These are phyloP conservation scores for Chironex yamaguchii DNA, from an alignment of 30 jellyfish, hydroid and myxozoan genomes.

Conservation along the genomic window DNA sequence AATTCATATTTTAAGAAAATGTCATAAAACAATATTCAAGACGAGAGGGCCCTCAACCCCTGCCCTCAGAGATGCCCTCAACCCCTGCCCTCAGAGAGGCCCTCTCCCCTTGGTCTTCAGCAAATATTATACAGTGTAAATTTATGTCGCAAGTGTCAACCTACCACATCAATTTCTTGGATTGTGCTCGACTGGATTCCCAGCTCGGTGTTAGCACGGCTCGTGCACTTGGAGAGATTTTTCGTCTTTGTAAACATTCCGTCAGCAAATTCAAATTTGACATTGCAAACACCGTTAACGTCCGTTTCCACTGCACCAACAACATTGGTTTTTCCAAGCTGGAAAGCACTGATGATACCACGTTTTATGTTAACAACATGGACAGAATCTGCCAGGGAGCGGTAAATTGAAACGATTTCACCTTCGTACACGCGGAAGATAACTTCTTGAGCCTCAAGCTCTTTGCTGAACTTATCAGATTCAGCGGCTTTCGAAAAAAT, in stretches of 20 bases:
- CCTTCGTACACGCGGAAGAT: constrained; percentile 68
- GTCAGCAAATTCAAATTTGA: constrained; percentile 49
- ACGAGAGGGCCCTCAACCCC: too few species aligned
- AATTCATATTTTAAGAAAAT: too few species aligned
- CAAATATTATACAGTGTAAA: too few species aligned
- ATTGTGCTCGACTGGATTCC: constrained; percentile 87
- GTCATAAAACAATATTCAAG: too few species aligned
- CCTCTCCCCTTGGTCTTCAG: too few species aligned
- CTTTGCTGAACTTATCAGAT: constrained; percentile 85
- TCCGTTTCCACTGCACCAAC: constrained; percentile 71
- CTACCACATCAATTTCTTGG: constrained; percentile 64
- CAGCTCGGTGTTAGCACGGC: constrained; percentile 84
- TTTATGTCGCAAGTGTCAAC: too few species aligned
- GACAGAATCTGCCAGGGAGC: constrained; percentile 70
- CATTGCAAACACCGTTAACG: constrained; percentile 96
- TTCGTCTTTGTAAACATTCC: constrained; percentile 81
- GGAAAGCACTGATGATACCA: constrained; percentile 95
- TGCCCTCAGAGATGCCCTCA: too few species aligned
- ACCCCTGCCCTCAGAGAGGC: too few species aligned
- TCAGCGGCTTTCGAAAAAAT: constrained; percentile 83
- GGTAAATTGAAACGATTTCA: constrained; percentile 70
- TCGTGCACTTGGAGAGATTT: constrained; percentile 90
- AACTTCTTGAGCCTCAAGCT: constrained; percentile 79
- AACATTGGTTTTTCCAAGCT: constrained; percentile 66
- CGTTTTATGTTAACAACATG: constrained; percentile 93